Evolutionary conservation across 2,888 invertebrate species (phyloP).

Genomic region (Conomelus anceps): DNA sequence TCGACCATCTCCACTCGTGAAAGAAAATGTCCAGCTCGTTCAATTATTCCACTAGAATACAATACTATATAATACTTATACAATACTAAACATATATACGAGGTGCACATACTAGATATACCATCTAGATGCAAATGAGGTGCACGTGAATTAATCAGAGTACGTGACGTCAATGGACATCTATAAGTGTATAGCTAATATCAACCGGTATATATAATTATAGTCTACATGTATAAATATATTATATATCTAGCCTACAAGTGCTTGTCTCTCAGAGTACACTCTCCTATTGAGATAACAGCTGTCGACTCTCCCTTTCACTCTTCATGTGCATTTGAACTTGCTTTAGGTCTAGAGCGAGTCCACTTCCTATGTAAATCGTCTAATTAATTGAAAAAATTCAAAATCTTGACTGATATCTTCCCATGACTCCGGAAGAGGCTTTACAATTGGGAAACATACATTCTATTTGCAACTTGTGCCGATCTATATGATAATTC

Average conservation of each 20-base stretch:
- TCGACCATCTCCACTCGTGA: background rate
- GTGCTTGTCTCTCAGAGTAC: background rate
- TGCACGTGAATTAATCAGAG: background rate
- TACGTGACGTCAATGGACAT: background rate
- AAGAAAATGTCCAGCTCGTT: background rate
- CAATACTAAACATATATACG: background rate
- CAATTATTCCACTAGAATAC: background rate
- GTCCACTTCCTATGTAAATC: background rate
- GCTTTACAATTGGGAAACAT: background rate
- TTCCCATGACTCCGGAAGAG: background rate
- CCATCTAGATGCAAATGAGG: background rate
- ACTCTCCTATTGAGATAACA: background rate
- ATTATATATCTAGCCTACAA: too few relatives aligned
- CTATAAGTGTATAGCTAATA: too few relatives aligned
- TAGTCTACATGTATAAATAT: too few relatives aligned
- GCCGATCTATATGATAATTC: background rate
- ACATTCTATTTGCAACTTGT: background rate
- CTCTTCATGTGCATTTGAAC: background rate
- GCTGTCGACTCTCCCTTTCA: background rate
- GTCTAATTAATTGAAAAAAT: background rate
- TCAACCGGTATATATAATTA: too few relatives aligned
- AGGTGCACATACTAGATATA: background rate
- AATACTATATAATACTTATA: too few relatives aligned
- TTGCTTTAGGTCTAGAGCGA: background rate
- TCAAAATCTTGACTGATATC: background rate